Conservation (phyloP, 1,140 invertebrate species). For the Aethina tumida region DNA sequence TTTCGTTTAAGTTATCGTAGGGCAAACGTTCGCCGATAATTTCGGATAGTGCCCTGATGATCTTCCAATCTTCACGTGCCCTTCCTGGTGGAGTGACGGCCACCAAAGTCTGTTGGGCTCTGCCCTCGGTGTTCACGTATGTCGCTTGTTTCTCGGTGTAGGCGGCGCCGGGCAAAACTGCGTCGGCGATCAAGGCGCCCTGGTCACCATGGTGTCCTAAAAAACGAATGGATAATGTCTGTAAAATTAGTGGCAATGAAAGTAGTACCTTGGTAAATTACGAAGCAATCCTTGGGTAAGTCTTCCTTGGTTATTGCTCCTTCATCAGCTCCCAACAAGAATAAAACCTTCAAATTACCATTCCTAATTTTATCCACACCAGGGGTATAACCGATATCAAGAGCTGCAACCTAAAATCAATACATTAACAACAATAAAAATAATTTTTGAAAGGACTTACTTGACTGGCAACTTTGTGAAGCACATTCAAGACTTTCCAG, state of each 20-base stretch:
- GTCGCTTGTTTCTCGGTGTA: constrained; percentile 97
- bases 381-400: constrained; percentile 89
- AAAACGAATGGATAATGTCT: constrained; percentile 9
- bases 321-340: constrained; percentile 89
- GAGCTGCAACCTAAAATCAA: constrained; percentile 59
- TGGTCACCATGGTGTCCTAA: constrained; percentile 91
- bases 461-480: constrained; percentile 86
- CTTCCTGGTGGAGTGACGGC: constrained; percentile 91
- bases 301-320: constrained; percentile 65
- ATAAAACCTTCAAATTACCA: constrained; percentile 70
- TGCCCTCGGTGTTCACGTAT: constrained; percentile 96
- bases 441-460: constrained; percentile 32
- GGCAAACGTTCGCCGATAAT: constrained; percentile 73
- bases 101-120: constrained; percentile 84
- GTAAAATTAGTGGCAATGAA: background rate
- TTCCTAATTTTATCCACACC: constrained; percentile 62
- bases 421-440: constrained; percentile 1
- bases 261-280: constrained; percentile 83
- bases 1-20: constrained; percentile 80
- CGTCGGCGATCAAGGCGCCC: constrained; percentile 88
- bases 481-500: constrained; percentile 79
- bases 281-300: constrained; percentile 71
- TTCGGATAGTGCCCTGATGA: constrained; percentile 67
- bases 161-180: constrained; percentile 91
- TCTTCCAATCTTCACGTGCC: constrained; percentile 97